A percentile compares a stretch with the other conserved stretches of the same genome.
Conservation (phyloP, 2,113 vertebrate genomes). For the Greenwoodochromis staneri region DNA sequence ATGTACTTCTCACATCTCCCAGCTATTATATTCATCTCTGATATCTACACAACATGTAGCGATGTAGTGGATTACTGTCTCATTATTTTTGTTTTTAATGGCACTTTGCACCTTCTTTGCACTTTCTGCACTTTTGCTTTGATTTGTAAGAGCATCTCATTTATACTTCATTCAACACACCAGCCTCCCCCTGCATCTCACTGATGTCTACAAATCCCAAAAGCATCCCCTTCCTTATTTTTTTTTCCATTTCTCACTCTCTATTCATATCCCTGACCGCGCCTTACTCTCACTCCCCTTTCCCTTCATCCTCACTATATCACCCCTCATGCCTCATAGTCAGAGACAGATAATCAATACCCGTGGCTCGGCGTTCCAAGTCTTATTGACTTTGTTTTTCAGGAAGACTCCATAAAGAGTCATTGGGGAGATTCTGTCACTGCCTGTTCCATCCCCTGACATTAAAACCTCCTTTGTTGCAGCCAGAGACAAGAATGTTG, state of each 20-base stretch:
- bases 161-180: not conserved
- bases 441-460: conserved; percentile 34
- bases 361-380: conserved; percentile 39
- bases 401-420: conserved; percentile 72
- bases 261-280: conserved; percentile 1
- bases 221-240: not conserved
- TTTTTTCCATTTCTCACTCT: not conserved
- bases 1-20: not conserved
- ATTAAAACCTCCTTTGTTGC: conserved; percentile 40
- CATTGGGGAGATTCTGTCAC: conserved; percentile 65
- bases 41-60: not conserved
- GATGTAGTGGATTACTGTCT: not conserved
- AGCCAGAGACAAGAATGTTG: conserved; percentile 2
- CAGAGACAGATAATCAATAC: conserved; percentile 71
- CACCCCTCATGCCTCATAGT: conserved; percentile 42
- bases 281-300: not conserved
- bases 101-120: not conserved
- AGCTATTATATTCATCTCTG: not conserved
- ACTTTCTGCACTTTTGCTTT: not conserved
- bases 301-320: not conserved
- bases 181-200: conserved; percentile 6
- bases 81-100: conserved; percentile 1
- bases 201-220: conserved; percentile 24
- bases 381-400: conserved; percentile 74
- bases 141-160: not conserved